Percentiles rank a stretch among this genome's conserved stretches.
Evolutionary conservation across 2,888 invertebrate species (phyloP).

Genomic region (Ectobius pallidus): DNA sequence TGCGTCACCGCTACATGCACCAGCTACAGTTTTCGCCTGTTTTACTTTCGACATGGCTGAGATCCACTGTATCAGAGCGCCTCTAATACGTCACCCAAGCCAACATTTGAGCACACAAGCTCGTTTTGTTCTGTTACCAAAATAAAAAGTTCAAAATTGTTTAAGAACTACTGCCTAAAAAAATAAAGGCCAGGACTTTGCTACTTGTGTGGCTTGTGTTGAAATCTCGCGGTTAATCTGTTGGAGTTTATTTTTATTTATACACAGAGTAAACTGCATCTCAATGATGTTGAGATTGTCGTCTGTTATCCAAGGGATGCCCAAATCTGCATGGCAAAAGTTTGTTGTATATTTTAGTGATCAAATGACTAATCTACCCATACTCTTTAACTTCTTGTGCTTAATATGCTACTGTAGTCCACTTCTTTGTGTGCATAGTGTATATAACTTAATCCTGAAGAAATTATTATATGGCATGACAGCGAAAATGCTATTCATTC

Average conservation of each 20-base stretch:
- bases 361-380: no score
- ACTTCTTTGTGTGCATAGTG: no score
- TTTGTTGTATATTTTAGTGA: no score
- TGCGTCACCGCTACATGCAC: background rate
- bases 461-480: no score
- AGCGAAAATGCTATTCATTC: no score
- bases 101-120: constrained; percentile 1
- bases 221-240: constrained; percentile 2
- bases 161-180: background rate
- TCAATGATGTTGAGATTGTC: background rate
- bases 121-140: background rate
- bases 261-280: background rate
- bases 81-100: constrained; percentile 2
- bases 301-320: background rate
- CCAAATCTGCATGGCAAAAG: background rate
- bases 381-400: no score
- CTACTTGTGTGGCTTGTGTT: constrained; percentile 11
- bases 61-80: constrained; percentile 21
- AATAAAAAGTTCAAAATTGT: background rate
- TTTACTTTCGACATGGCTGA: constrained; percentile 33
- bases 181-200: background rate
- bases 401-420: no score
- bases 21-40: constrained; percentile 28
- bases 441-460: no score
- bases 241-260: background rate